Evolutionary conservation across 2,888 invertebrate genomes (phyloP).

Genomic region (Flexamia atlantica): DNA sequence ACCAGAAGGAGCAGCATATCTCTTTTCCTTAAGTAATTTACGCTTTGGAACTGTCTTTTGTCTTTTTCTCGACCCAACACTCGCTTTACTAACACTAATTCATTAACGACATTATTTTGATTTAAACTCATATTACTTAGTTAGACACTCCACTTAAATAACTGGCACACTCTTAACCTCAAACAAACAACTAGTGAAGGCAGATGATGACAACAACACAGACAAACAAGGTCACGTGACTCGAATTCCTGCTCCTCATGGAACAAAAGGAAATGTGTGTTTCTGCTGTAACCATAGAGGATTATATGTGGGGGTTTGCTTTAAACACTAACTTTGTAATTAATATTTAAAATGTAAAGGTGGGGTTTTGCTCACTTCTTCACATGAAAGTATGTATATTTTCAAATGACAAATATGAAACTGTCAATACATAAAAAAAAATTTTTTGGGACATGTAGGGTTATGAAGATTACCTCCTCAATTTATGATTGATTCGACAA

Average conservation of each 20-base stretch:
- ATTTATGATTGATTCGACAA: neutral
- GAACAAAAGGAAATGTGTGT: neutral
- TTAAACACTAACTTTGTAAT: neutral
- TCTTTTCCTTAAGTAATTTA: constrained; percentile 15
- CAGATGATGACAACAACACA: constrained; percentile 3
- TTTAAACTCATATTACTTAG: neutral
- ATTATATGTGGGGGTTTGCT: constrained; percentile 3
- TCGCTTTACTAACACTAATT: neutral
- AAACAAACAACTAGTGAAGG: neutral
- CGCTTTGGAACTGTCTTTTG: neutral
- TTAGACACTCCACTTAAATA: constrained; percentile 3
- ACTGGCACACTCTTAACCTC: constrained; percentile 4
- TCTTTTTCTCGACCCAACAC: constrained; percentile 15
- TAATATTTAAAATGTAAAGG: neutral
- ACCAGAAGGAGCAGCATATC: constrained; percentile 25
- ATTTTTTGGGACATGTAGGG: constrained; percentile 1
- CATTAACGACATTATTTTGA: neutral
- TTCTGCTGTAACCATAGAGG: neutral
- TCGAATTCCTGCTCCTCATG: neutral
- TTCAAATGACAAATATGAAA: neutral
- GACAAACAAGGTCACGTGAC: constrained; percentile 4
- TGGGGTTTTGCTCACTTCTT: neutral
- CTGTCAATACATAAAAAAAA: neutral
- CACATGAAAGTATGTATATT: neutral
- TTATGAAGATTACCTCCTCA: constrained; percentile 24